A percentile compares a stretch with the other conserved stretches of the same genome.
Evolutionary conservation across 2,797 vertebrate species (phyloP).

Genomic region (Darevskia nairensis): DNA sequence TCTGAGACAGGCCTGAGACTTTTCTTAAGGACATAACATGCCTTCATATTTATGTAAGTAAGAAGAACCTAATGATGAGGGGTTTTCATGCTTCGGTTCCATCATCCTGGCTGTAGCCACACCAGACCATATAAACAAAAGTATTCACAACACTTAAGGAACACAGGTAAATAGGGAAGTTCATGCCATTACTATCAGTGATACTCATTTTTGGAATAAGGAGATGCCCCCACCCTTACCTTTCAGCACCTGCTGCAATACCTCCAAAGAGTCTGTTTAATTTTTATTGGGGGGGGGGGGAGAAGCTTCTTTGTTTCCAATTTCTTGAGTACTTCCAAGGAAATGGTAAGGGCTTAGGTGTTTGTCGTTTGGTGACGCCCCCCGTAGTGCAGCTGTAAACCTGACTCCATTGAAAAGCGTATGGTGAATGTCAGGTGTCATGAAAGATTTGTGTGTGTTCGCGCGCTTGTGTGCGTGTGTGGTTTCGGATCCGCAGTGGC

Average conservation of each 20-base stretch:
- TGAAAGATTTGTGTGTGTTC: neutral
- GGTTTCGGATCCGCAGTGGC: neutral
- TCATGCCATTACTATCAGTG: slow-evolving; percentile 23
- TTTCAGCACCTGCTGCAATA: slow-evolving; percentile 59
- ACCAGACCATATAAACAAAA: slow-evolving; percentile 20
- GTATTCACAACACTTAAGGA: slow-evolving; percentile 44
- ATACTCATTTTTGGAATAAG: slow-evolving; percentile 34
- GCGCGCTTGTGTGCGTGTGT: no score
- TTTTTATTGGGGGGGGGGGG: neutral
- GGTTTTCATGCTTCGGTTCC: slow-evolving; percentile 13
- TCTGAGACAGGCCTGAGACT: slow-evolving; percentile 17
- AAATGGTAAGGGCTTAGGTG: slow-evolving; percentile 20
- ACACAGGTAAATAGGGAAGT: neutral
- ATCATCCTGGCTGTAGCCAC: neutral
- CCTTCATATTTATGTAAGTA: slow-evolving; percentile 17
- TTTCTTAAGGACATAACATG: slow-evolving; percentile 28
- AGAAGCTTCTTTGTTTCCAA: no score
- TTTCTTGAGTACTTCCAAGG: slow-evolving; percentile 11
- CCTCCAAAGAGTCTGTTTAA: slow-evolving; percentile 22
- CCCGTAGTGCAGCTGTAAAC: neutral
- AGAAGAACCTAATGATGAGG: slow-evolving; percentile 7
- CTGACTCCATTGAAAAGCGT: neutral
- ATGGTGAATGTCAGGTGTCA: neutral
- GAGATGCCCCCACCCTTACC: slow-evolving; percentile 32
- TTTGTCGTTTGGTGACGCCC: neutral